phyloP scores from a whole-genome alignment of 2,888 invertebrate genomes.

The Argyresthia albistria region DNA sequence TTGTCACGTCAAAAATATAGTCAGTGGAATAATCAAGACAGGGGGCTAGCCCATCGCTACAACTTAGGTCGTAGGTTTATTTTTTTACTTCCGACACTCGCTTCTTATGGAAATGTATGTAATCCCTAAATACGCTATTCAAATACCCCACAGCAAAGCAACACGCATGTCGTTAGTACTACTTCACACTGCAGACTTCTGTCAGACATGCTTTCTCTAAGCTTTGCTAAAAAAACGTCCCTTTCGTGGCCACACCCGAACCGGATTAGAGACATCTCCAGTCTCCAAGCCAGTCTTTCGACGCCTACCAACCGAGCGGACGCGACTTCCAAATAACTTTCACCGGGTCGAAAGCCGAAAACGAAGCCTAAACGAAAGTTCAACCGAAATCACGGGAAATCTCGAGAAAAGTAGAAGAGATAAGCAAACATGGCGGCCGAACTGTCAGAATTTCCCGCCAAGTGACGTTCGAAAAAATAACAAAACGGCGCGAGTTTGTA shows the following conservation, averaged over 20 bases:
- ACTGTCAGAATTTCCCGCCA: background rate
- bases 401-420: background rate
- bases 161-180: no score
- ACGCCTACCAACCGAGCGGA: conserved; percentile 12
- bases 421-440: background rate
- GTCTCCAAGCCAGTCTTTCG: conserved; percentile 11
- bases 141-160: no score
- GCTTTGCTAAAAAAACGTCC: background rate
- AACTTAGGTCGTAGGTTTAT: background rate
- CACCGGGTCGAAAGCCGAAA: background rate
- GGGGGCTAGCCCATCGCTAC: background rate
- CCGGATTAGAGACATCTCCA: conserved; percentile 1
- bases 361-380: no score
- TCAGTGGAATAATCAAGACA: background rate
- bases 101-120: background rate
- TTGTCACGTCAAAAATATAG: no score
- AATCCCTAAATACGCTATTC: no score
- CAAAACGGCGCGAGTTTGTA: background rate
- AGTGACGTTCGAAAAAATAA: background rate
- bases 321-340: conserved; percentile 13
- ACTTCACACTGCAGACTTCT: no score
- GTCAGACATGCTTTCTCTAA: background rate
- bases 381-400: background rate
- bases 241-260: background rate
- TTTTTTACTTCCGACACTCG: background rate